These are phyloP conservation scores for Protobothrops mucrosquamatus DNA, from an alignment of 2,113 vertebrate species.

Conservation along the genomic window DNA sequence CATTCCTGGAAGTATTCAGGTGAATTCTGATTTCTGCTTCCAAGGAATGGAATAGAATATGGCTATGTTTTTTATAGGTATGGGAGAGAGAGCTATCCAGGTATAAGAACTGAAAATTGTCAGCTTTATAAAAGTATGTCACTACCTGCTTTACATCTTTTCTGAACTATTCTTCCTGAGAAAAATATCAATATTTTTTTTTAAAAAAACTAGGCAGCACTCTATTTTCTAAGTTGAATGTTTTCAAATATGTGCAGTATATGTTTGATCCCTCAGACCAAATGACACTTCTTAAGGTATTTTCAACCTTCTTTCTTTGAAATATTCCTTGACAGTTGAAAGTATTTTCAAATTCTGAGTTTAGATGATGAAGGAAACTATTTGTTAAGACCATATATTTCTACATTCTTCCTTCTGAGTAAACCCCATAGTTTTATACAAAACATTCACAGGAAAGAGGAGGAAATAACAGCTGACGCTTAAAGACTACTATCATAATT, in stretches of 20 bases:
- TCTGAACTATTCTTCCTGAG: background rate
- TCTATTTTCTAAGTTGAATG: background rate
- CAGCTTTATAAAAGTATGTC: background rate
- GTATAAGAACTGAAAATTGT: background rate
- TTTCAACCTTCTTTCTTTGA: background rate
- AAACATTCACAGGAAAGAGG: background rate
- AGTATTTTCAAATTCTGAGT: background rate
- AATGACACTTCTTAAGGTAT: background rate
- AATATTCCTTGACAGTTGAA: constrained; percentile 19
- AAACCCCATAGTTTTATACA: background rate
- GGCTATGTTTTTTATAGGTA: background rate
- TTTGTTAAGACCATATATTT: background rate
- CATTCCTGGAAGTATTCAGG: background rate
- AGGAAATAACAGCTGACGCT: background rate
- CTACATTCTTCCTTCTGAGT: background rate
- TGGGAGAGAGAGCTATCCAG: rapidly evolving
- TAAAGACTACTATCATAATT: background rate
- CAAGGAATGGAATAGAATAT: background rate
- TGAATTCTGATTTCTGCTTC: background rate
- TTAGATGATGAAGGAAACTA: background rate
- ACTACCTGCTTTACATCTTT: background rate
- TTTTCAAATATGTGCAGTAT: background rate
- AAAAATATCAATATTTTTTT: background rate
- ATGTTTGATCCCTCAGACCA: constrained; percentile 18
- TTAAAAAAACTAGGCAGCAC: background rate